Conservation (phyloP, 2,797 vertebrate species). For the Clarias pachynema region DNA sequence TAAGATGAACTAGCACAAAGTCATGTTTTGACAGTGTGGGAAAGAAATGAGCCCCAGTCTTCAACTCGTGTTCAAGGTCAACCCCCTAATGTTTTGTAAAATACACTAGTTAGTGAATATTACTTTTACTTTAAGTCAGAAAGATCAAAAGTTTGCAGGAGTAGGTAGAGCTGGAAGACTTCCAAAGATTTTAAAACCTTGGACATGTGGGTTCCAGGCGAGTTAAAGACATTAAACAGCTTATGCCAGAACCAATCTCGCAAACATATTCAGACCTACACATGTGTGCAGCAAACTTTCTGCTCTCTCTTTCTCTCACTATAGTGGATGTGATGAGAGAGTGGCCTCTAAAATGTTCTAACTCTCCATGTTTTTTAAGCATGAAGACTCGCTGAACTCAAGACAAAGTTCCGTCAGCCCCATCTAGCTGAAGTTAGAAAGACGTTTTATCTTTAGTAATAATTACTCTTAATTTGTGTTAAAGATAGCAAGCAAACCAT, state of each 20-base stretch:
- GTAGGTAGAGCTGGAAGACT: neutral
- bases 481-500: conserved; percentile 55
- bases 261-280: neutral
- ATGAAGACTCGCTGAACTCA: conserved; percentile 62
- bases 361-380: conserved; percentile 35
- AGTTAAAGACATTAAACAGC: neutral
- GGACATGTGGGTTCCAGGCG: neutral
- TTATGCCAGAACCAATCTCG: no score
- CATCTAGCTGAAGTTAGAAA: conserved; percentile 44
- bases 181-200: neutral
- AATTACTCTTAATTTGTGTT: conserved; percentile 67
- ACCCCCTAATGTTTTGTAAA: neutral
- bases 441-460: conserved; percentile 63
- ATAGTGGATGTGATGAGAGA: conserved; percentile 35
- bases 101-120: neutral
- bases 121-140: neutral
- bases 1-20: neutral
- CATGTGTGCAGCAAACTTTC: neutral
- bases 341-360: conserved; percentile 65
- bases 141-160: neutral
- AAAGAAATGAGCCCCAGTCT: neutral
- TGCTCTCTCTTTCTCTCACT: conserved; percentile 17
- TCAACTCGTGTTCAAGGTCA: neutral
- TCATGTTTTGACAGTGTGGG: neutral
- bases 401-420: conserved; percentile 59